Evolutionary conservation across 2,113 vertebrate genomes (phyloP), one percentile per base, ranked within the genome.

Genomic region (Chloropsis cyanopogon): DNA sequence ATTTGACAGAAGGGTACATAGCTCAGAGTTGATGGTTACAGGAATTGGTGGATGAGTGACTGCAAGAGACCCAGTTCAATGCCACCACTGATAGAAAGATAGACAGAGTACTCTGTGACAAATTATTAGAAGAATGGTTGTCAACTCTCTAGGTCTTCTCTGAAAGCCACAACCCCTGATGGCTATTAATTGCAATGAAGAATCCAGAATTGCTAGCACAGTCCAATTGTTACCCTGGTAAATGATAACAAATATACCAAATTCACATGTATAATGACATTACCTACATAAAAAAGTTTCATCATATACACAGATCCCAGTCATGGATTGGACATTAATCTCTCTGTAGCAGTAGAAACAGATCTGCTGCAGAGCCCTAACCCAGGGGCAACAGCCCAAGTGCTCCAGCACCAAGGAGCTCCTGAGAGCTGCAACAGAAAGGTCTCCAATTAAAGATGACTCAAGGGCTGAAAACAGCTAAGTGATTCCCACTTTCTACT

Each of bases 401-500:
- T 56, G 41, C 52, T 81, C 80, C 70, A 71, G 53, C 56, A 88
- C n/a, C 68, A 83, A 90, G 60, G 65, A 86, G 49, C 11, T 86
- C 64, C 56, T 64, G n/a, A 81, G 61, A 88, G 41, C n/a, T 71
- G 37, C 72, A 81, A 41, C 69, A 73, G 68, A 89, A 91, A 73
- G 9, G 23, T 63, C 47, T 88, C 79, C 63, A 87, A 83, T 90
- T 90, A 95, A 92, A 90, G 60, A 95, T 90, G n/a, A 88, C 79
- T 90, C 76, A 90, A 60, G 46, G 68, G 41, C 86, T 76, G 60
- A 88, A 92, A 93, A 83, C 47, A 75, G 65, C 56, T 64, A 90
- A 92, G 70, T 76, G 60, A 86, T 88, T 93, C 95, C 49, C 69
- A 93, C 69, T 91, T 89, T 68, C 33, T 42, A 42, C 31, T 82